A percentile compares a stretch with the other conserved stretches of the same genome.
phyloP scores from a whole-genome alignment of 2,113 vertebrate species.

The Eptesicus fuscus region DNA sequence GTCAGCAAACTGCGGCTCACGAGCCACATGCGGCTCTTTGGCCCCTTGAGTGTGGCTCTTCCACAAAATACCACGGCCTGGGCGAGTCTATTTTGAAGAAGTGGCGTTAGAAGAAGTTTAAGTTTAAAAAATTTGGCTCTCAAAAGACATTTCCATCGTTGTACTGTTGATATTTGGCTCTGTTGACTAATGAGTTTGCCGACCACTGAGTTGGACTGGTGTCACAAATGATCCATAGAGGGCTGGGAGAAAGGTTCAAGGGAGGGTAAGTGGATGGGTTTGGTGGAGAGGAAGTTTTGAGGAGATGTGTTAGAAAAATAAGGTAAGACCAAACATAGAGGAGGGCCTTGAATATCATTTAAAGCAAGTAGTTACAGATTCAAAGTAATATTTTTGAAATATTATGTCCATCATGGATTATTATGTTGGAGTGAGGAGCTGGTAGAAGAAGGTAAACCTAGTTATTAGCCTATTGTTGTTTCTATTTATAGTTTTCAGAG shows the following conservation, averaged over 20 bases:
- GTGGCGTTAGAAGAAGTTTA: too few relatives aligned
- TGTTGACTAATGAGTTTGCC: too few relatives aligned
- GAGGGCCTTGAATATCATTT: background rate
- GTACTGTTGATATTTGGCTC: too few relatives aligned
- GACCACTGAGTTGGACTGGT: background rate
- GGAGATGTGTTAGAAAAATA: background rate
- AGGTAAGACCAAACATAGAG: background rate
- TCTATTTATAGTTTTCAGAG: background rate
- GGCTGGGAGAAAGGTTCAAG: background rate
- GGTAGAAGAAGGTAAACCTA: background rate
- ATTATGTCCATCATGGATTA: background rate
- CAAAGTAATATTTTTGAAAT: background rate
- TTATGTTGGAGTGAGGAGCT: background rate
- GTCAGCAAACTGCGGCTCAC: too few relatives aligned
- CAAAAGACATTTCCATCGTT: too few relatives aligned
- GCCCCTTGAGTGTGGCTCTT: too few relatives aligned
- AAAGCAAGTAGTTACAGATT: background rate
- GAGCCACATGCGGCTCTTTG: too few relatives aligned
- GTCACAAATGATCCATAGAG: background rate
- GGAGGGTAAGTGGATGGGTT: background rate
- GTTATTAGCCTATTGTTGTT: background rate
- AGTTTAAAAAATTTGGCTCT: too few relatives aligned
- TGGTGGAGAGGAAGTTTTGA: background rate
- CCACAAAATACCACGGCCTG: too few relatives aligned
- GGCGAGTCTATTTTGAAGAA: too few relatives aligned